Conservation (phyloP, 1,140 invertebrate species). For the Caligus rogercresseyi region DNA sequence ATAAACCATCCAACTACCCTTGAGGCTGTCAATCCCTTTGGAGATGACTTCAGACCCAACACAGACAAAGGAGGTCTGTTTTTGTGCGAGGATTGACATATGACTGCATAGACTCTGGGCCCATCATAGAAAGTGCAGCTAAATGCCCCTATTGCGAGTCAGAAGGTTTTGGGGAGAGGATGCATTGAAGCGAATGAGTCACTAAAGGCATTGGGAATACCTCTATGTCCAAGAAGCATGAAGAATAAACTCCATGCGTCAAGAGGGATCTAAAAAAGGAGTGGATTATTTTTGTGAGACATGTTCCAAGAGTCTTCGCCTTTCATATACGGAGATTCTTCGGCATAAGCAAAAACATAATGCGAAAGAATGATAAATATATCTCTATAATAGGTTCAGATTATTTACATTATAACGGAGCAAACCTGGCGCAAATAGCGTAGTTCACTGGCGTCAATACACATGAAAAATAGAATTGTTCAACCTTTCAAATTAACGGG, state of each 20-base stretch:
- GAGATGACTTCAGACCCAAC: conserved; percentile 39
- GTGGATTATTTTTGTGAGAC: conserved; percentile 48
- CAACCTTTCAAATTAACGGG: too few relatives aligned
- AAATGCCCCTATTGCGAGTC: conserved; percentile 39
- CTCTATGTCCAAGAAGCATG: too few relatives aligned
- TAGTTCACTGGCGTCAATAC: too few relatives aligned
- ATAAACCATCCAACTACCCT: conserved; percentile 31
- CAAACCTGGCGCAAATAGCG: too few relatives aligned
- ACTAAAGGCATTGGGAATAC: too few relatives aligned
- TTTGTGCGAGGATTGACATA: conserved; percentile 63
- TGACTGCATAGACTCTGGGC: conserved; percentile 45
- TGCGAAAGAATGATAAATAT: background rate
- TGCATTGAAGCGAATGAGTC: conserved; percentile 25
- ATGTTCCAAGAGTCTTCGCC: conserved; percentile 46
- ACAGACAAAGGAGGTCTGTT: conserved; percentile 60
- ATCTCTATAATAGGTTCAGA: background rate
- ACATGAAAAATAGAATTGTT: too few relatives aligned
- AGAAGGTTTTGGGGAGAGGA: conserved; percentile 25
- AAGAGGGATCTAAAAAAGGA: conserved; percentile 36
- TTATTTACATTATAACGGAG: too few relatives aligned
- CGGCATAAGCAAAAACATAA: conserved; percentile 32
- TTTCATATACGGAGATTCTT: conserved; percentile 41
- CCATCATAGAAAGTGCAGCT: too few relatives aligned
- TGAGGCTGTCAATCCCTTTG: conserved; percentile 46
- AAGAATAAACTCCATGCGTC: background rate